Evolutionary conservation across 2,888 invertebrate species (phyloP).

Genomic region (Leptogaster cylindrica): DNA sequence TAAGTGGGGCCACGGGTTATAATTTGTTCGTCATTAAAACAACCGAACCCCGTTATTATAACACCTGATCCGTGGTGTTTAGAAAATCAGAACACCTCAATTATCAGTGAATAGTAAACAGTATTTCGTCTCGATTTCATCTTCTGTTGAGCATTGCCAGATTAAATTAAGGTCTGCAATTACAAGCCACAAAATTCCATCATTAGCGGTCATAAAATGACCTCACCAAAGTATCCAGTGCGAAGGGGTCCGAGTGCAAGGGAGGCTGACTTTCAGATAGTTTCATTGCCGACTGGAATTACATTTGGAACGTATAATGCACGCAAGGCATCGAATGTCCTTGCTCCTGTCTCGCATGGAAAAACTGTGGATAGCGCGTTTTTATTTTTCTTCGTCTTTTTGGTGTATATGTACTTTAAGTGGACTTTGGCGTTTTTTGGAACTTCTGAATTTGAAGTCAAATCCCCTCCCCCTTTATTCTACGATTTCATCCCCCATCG

Average conservation of each 20-base stretch:
- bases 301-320: background rate
- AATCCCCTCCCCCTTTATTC: conserved; percentile 17
- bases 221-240: conserved; percentile 5
- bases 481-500: background rate
- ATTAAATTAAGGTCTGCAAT: conserved; percentile 14
- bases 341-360: background rate
- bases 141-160: conserved; percentile 10
- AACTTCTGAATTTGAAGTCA: conserved; percentile 23
- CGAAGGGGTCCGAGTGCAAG: background rate
- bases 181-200: conserved; percentile 3
- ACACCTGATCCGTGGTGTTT: conserved; percentile 40
- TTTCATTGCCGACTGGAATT: background rate
- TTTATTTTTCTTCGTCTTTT: background rate
- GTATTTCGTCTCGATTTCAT: conserved; percentile 17
- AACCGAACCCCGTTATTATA: conserved; percentile 31
- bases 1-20: conserved; percentile 20
- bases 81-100: conserved; percentile 40
- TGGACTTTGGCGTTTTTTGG: conserved; percentile 22
- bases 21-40: conserved; percentile 39
- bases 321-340: conserved; percentile 11
- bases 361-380: background rate
- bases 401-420: background rate
- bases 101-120: conserved; percentile 41
- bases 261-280: background rate
- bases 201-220: conserved; percentile 32